These are phyloP conservation scores for Cathartes aura DNA, from an alignment of 2,113 vertebrate species.

Conservation along the genomic window DNA sequence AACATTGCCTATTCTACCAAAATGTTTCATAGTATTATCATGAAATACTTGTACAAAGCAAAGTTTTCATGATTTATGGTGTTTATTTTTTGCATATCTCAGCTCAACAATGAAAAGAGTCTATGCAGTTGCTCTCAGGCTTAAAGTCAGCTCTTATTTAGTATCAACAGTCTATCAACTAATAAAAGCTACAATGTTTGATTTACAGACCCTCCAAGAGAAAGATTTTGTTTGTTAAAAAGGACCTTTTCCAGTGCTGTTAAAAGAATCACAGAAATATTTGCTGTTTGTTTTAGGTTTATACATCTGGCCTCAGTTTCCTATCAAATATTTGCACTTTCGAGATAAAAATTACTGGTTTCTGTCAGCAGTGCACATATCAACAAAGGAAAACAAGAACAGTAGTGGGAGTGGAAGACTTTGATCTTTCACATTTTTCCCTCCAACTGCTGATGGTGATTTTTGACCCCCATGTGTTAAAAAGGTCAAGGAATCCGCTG, in stretches of 20 bases:
- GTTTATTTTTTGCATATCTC: constrained; percentile 52
- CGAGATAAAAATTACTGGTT: constrained; percentile 42
- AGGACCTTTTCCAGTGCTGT: constrained; percentile 22
- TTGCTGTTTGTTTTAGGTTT: constrained; percentile 58
- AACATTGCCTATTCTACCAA: not conserved
- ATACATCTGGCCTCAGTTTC: constrained; percentile 65
- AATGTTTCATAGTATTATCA: not conserved
- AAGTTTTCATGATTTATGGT: constrained; percentile 51
- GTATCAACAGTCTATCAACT: constrained; percentile 49
- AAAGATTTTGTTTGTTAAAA: constrained; percentile 43
- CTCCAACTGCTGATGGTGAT: constrained; percentile 17
- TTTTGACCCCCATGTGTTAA: constrained; percentile 45
- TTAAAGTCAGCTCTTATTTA: constrained; percentile 58
- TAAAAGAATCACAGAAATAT: constrained; percentile 44
- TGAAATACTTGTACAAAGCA: constrained; percentile 7
- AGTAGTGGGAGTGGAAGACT: constrained; percentile 55
- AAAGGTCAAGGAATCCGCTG: constrained; percentile 41
- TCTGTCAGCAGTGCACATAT: constrained; percentile 37
- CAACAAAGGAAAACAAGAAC: constrained; percentile 64
- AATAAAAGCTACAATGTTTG: constrained; percentile 47
- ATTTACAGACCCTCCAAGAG: constrained; percentile 35
- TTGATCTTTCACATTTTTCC: constrained; percentile 66
- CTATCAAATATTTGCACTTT: constrained; percentile 68
- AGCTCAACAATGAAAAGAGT: constrained; percentile 4
- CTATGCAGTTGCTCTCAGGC: not conserved